Evolutionary conservation across 1,140 invertebrate genomes (phyloP).

Genomic region (Sogatella furcifera): DNA sequence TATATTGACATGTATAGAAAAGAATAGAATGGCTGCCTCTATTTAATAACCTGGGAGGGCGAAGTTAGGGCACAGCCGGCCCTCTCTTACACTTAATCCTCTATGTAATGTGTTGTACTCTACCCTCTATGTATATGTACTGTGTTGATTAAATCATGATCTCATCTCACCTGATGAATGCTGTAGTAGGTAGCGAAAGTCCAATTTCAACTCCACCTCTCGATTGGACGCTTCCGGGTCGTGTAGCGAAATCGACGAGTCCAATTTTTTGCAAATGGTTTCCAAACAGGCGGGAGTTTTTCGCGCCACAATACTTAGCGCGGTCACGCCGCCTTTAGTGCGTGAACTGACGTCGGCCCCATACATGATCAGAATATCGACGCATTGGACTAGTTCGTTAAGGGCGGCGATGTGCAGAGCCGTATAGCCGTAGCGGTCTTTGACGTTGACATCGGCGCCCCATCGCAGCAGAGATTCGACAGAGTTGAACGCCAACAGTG

Average conservation of each 20-base stretch:
- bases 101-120: no score
- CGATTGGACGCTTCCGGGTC: constrained; percentile 64
- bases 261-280: constrained; percentile 62
- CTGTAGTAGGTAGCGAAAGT: constrained; percentile 66
- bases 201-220: constrained; percentile 68
- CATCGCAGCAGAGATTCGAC: constrained; percentile 59
- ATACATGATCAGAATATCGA: constrained; percentile 67
- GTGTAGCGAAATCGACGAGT: constrained; percentile 63
- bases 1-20: no score
- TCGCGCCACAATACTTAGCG: constrained; percentile 65
- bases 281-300: constrained; percentile 71
- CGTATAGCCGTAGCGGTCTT: constrained; percentile 81
- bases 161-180: constrained; percentile 67
- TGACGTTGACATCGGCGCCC: constrained; percentile 71
- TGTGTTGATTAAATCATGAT: no score
- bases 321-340: constrained; percentile 71
- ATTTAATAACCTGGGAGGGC: no score
- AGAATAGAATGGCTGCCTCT: no score
- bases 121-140: no score
- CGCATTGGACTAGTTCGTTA: constrained; percentile 71
- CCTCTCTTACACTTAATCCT: no score
- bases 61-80: no score
- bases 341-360: constrained; percentile 75
- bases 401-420: constrained; percentile 77
- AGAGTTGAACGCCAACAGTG: constrained; percentile 59